Evolutionary conservation across 2,888 invertebrate species (phyloP), one percentile per base, ranked within the genome.

Genomic region (Allophyes oxyacanthae): DNA sequence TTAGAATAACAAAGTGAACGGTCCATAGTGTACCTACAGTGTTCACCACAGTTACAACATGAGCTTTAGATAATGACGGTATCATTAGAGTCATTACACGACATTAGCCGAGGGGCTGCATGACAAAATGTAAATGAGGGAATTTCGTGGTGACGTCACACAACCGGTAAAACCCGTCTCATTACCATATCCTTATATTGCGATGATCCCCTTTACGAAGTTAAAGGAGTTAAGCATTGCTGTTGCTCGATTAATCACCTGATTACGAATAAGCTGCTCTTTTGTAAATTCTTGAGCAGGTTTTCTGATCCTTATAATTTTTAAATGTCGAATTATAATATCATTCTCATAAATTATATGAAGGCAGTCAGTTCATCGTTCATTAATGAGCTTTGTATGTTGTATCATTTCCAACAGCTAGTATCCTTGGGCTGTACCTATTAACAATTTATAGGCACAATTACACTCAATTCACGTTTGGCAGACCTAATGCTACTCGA

Each of bases 141-240:
- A 10, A 49, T 56, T 70, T 44, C 32, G 59, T 6, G 54, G 52
- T 68, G 64, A 74, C 61, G 61, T 74, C 71, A 74, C 11, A 25
- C 11, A 52, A 51, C 58, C 36, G 49, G 58, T 56, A 40, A 36
- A 59, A 60, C 46, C 43, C 38, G 40, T 51, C 28, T 30, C 30
- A 50, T 46, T 63, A 45, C 37, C 34, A 46, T 25, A 5, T 25
- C 3, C 28, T 28, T 28, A 28, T 28, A 28, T 6, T 28, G 8
- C 28, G 28, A 28, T 41, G 45, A 41, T 53, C 40, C 40, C 43
- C 36, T 53, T 52, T 33, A 38, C 36, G 25, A 34, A 51, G 41
- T 34, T 64, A 56, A 51, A 40, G 34, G 49, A 28, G 53, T 33
- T 26, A 44, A 49, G 28, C 13, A 26, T 52, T 20, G 15, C 9